These are phyloP conservation scores for Lamellibrachia columna DNA, from an alignment of 2,888 invertebrate species.

Conservation along the genomic window DNA sequence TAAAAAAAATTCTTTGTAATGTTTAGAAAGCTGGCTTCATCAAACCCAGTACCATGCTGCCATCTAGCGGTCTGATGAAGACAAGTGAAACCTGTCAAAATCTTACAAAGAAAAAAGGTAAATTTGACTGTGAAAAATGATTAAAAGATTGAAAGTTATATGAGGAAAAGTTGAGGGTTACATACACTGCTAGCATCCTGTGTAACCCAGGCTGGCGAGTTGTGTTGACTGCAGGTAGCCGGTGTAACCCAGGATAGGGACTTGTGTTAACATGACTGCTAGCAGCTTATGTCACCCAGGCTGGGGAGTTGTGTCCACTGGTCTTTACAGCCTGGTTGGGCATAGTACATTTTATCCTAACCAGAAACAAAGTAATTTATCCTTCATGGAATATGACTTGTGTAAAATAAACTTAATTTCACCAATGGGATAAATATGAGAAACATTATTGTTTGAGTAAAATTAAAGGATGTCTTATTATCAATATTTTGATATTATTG, in stretches of 20 bases:
- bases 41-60: too few relatives aligned
- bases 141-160: too few relatives aligned
- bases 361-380: neutral
- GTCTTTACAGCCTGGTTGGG: neutral
- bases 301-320: neutral
- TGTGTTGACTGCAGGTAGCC: too few relatives aligned
- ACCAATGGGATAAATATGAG: neutral
- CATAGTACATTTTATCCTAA: neutral
- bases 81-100: too few relatives aligned
- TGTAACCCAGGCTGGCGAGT: too few relatives aligned
- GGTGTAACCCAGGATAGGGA: too few relatives aligned
- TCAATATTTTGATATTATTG: constrained; percentile 16
- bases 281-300: neutral
- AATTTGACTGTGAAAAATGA: too few relatives aligned
- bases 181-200: neutral
- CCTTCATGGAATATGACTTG: neutral
- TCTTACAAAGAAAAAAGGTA: too few relatives aligned
- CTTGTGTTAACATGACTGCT: neutral
- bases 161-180: neutral
- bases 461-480: neutral
- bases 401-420: neutral
- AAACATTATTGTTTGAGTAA: neutral
- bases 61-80: too few relatives aligned
- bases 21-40: too few relatives aligned
- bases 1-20: too few relatives aligned